Conservation (phyloP, 2,888 invertebrate genomes). For the Drosophila stalkeri region DNA sequence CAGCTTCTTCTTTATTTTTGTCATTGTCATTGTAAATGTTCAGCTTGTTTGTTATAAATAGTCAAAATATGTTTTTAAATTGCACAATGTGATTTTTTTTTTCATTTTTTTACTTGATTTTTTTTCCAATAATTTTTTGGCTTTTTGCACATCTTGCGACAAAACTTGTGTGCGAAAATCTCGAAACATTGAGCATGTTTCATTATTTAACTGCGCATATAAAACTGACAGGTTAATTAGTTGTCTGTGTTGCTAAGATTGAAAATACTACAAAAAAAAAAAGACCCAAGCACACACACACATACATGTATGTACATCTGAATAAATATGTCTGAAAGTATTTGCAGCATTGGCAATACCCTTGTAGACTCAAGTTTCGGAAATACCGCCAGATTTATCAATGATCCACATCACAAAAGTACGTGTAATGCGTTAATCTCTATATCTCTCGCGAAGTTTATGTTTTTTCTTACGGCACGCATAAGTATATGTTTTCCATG, state of each 20-base stretch:
- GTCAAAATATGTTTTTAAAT: slow-evolving; percentile 48
- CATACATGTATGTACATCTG: background rate
- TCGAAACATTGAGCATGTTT: slow-evolving; percentile 46
- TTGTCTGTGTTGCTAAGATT: slow-evolving; percentile 23
- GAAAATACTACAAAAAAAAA: slow-evolving; percentile 11
- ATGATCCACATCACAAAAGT: slow-evolving; percentile 3
- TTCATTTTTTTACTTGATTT: background rate
- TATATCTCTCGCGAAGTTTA: background rate
- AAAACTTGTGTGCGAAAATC: slow-evolving; percentile 33
- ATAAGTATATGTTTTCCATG: background rate
- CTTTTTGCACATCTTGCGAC: slow-evolving; percentile 49
- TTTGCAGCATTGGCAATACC: slow-evolving; percentile 21
- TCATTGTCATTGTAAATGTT: slow-evolving; percentile 36
- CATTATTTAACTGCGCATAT: slow-evolving; percentile 57
- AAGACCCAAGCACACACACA: background rate
- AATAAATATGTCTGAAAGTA: background rate
- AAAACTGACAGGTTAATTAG: slow-evolving; percentile 53
- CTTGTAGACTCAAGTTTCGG: slow-evolving; percentile 15
- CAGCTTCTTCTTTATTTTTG: slow-evolving; percentile 5
- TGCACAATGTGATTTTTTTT: slow-evolving; percentile 33
- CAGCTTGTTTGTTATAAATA: slow-evolving; percentile 39
- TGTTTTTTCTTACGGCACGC: background rate
- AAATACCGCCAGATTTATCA: background rate
- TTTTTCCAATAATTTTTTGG: background rate
- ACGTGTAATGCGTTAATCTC: slow-evolving; percentile 7